phyloP scores from a whole-genome alignment of 2,113 vertebrate genomes.

The Heterochromis multidens region DNA sequence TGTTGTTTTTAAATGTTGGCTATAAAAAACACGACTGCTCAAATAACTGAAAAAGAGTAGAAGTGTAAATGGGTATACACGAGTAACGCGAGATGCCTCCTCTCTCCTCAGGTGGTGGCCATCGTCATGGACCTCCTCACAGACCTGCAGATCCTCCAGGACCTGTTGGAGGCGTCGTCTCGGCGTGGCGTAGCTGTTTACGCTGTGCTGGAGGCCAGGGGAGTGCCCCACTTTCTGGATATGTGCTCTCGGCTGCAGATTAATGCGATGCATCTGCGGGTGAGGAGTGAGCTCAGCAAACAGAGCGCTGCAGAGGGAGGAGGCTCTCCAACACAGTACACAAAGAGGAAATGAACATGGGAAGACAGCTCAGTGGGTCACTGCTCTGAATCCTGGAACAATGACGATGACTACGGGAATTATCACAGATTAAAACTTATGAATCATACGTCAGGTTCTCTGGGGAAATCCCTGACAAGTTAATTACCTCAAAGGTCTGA shows the following conservation, averaged over 20 bases:
- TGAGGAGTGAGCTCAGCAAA: constrained; percentile 63
- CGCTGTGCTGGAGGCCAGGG: constrained; percentile 82
- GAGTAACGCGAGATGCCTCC: background rate
- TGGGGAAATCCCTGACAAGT: background rate
- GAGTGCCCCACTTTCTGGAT: constrained; percentile 86
- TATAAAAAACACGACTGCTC: background rate
- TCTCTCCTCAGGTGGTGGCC: constrained; percentile 81
- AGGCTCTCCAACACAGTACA: background rate
- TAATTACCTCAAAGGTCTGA: background rate
- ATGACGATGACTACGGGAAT: background rate
- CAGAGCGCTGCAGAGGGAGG: background rate
- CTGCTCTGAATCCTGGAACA: background rate
- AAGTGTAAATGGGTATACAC: background rate
- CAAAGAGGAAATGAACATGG: background rate
- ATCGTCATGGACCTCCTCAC: constrained; percentile 94
- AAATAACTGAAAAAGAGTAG: background rate
- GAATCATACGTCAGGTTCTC: background rate
- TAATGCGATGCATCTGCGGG: constrained; percentile 82
- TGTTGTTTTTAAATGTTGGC: fast-evolving
- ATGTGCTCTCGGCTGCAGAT: constrained; percentile 88
- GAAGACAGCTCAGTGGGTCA: background rate
- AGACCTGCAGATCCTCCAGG: constrained; percentile 89
- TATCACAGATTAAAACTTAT: background rate
- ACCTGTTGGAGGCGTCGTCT: constrained; percentile 85
- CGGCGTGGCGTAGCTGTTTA: constrained; percentile 88